Conservation (phyloP, 2,113 vertebrate species). For the Pionites leucogaster region DNA sequence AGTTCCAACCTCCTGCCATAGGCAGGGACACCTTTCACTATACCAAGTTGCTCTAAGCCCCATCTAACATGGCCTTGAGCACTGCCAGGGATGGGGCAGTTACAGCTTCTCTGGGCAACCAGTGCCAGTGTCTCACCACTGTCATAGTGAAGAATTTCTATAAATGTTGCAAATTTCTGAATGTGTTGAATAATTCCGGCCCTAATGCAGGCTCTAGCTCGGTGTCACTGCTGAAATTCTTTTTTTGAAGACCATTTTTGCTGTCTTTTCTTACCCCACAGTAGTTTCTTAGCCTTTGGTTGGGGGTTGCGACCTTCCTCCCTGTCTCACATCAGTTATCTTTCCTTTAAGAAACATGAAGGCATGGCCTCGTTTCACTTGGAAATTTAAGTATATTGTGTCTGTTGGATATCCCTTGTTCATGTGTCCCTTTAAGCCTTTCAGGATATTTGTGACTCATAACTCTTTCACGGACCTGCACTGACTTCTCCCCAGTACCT, state of each 20-base stretch:
- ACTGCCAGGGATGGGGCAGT: background rate
- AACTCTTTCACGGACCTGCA: background rate
- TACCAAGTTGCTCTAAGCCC: background rate
- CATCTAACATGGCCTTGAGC: background rate
- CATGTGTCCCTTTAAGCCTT: background rate
- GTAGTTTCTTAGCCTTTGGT: background rate
- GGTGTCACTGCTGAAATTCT: background rate
- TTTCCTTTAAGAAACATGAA: background rate
- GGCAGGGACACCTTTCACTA: background rate
- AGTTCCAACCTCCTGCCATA: background rate
- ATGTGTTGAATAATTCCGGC: background rate
- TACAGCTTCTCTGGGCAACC: background rate
- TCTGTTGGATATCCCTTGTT: background rate
- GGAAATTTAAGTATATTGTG: background rate
- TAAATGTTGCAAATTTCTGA: background rate
- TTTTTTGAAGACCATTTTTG: background rate
- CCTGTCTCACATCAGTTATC: background rate
- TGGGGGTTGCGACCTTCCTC: background rate
- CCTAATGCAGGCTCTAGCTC: background rate
- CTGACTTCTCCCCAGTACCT: background rate
- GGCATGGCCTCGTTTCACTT: accelerated
- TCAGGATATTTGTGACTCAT: background rate
- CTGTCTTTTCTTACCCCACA: background rate
- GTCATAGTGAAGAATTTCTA: background rate
- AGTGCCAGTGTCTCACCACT: background rate